Evolutionary conservation across 2,113 vertebrate genomes (phyloP).

Genomic region (Tetrao urogallus): DNA sequence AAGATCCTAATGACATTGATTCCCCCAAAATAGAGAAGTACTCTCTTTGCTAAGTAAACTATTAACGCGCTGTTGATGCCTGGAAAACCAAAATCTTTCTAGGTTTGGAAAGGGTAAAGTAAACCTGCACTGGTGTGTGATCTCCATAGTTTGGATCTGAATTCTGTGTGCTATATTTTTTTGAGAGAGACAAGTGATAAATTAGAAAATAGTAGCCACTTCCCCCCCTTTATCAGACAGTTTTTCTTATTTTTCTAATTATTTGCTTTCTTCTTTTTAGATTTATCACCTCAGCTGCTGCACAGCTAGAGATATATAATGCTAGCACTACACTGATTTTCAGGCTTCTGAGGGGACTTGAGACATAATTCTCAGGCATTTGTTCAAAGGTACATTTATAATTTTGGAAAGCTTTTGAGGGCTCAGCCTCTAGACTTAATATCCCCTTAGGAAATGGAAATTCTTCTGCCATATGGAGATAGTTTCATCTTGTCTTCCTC

Average conservation of each 20-base stretch:
- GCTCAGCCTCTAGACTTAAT: not conserved
- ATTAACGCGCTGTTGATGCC: not conserved
- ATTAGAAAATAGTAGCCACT: not conserved
- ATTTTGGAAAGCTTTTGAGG: conserved; percentile 22
- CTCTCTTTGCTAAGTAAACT: not conserved
- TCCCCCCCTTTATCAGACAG: not conserved
- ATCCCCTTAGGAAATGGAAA: conserved; percentile 13
- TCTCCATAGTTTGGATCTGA: not conserved
- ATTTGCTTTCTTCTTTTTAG: not conserved
- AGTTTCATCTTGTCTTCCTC: conserved; percentile 51
- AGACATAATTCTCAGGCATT: not conserved
- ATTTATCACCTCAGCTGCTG: not conserved
- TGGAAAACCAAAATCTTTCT: not conserved
- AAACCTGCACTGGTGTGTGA: not conserved
- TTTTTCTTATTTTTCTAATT: not conserved
- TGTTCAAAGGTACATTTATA: conserved; percentile 1
- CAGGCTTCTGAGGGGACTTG: not conserved
- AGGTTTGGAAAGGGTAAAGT: not conserved
- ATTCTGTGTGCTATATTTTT: not conserved
- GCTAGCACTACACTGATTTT: not conserved
- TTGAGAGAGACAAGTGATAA: not conserved
- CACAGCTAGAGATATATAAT: not conserved
- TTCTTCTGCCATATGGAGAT: conserved; percentile 67
- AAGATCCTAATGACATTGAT: not conserved
- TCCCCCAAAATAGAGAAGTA: rapidly evolving